These are phyloP conservation scores for Polyommatus icarus DNA, from an alignment of 2,888 invertebrate species.

Conservation along the genomic window DNA sequence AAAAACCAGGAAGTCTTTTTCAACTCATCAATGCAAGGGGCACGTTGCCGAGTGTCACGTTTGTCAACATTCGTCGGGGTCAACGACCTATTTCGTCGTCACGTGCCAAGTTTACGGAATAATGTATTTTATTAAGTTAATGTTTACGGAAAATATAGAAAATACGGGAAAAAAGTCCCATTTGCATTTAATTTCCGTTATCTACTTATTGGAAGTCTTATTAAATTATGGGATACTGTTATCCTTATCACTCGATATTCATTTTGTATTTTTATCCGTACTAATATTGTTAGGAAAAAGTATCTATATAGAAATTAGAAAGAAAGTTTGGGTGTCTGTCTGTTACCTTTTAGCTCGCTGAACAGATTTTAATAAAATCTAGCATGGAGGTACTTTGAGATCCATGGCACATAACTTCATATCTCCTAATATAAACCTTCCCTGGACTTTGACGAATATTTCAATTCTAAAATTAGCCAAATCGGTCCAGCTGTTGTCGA, in stretches of 20 bases:
- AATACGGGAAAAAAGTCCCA: not conserved
- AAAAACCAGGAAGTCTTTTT: not conserved
- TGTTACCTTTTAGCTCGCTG: not conserved
- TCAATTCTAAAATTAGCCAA: too few species aligned
- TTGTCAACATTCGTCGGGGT: not conserved
- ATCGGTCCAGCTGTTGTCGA: too few species aligned
- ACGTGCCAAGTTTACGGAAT: constrained; percentile 9
- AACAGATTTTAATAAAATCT: too few species aligned
- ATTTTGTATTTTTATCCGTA: not conserved
- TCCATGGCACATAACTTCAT: too few species aligned
- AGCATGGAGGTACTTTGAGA: too few species aligned
- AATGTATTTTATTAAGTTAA: constrained; percentile 9
- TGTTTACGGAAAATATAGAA: not conserved
- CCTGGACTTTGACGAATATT: too few species aligned
- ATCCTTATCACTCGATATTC: not conserved
- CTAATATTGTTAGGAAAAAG: not conserved
- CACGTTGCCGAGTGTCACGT: not conserved
- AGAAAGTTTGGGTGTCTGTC: not conserved
- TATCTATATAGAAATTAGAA: too few species aligned
- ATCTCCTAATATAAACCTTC: too few species aligned
- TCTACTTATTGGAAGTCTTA: not conserved
- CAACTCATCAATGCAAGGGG: not conserved
- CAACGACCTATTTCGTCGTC: not conserved
- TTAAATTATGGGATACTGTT: not conserved
- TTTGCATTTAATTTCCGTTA: not conserved